Conservation (phyloP, 2,113 vertebrate species). For the Platysternon megacephalum region DNA sequence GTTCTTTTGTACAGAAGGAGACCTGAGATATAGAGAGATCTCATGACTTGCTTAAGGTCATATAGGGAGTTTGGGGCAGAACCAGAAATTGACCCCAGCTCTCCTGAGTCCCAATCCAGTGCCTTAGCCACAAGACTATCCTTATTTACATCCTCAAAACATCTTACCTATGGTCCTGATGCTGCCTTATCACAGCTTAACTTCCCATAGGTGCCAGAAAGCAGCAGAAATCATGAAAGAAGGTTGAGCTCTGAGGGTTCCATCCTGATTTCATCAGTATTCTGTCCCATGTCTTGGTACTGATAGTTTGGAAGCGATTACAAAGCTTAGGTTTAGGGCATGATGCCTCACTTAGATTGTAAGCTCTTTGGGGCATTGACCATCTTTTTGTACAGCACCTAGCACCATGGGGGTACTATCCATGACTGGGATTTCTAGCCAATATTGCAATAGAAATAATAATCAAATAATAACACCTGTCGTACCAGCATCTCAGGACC, state of each 20-base stretch:
- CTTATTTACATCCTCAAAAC: neutral
- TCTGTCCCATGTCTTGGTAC: neutral
- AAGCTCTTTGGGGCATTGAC: neutral
- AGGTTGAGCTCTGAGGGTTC: neutral
- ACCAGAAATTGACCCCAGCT: neutral
- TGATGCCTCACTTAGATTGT: neutral
- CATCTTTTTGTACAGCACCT: neutral
- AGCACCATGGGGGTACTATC: neutral
- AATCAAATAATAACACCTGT: neutral
- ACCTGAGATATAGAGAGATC: neutral
- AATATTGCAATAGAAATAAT: no score
- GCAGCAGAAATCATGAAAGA: neutral
- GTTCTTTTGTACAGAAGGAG: no score
- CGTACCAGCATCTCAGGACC: neutral
- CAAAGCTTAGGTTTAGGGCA: neutral
- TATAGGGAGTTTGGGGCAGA: neutral
- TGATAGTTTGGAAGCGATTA: neutral
- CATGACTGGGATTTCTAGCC: no score
- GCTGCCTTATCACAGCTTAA: neutral
- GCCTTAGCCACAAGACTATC: neutral
- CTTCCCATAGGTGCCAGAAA: neutral
- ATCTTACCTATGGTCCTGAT: neutral
- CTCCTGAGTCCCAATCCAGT: neutral
- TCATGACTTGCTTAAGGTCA: neutral
- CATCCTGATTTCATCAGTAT: neutral